A percentile compares a stretch with the other conserved stretches of the same genome.
Evolutionary conservation across 2,113 vertebrate genomes (phyloP).

Genomic region (Oncorhynchus tshawytscha): DNA sequence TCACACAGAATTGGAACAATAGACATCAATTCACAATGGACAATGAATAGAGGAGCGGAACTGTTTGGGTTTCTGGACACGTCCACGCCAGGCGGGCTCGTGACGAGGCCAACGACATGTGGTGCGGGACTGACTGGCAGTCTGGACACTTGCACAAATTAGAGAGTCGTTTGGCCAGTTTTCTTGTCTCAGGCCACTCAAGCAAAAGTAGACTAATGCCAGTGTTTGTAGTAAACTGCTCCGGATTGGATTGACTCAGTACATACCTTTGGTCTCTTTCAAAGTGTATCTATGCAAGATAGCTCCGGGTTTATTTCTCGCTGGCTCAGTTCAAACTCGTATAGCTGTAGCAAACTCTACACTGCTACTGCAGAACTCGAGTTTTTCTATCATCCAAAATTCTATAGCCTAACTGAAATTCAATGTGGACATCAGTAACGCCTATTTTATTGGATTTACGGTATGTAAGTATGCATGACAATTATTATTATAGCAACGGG

Average conservation of each 20-base stretch:
- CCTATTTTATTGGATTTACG: constrained; percentile 16
- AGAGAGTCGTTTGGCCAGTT: constrained; percentile 9
- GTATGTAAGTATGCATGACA: constrained; percentile 18
- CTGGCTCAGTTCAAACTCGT: constrained; percentile 21
- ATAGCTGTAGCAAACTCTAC: neutral
- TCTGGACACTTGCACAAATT: constrained; percentile 37
- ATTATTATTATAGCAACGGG: neutral
- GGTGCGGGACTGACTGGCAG: constrained; percentile 26
- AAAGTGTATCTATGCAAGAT: constrained; percentile 21
- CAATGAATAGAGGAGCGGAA: constrained; percentile 48
- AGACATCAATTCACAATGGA: constrained; percentile 60
- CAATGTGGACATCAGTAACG: constrained; percentile 11
- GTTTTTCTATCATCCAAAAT: constrained; percentile 8
- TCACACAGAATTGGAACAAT: constrained; percentile 62
- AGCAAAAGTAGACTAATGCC: constrained; percentile 29
- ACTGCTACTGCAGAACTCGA: constrained; percentile 1
- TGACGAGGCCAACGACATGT: constrained; percentile 48
- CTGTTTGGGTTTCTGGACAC: constrained; percentile 68
- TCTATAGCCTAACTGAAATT: constrained; percentile 30
- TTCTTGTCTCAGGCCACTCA: constrained; percentile 23
- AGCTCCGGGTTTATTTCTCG: constrained; percentile 13
- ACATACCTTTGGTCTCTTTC: constrained; percentile 18
- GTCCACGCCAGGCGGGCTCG: constrained; percentile 38
- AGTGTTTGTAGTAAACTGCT: constrained; percentile 14
- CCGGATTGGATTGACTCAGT: constrained; percentile 18